Conservation (phyloP, 2,888 invertebrate species). For the Yponomeuta evonymella region DNA sequence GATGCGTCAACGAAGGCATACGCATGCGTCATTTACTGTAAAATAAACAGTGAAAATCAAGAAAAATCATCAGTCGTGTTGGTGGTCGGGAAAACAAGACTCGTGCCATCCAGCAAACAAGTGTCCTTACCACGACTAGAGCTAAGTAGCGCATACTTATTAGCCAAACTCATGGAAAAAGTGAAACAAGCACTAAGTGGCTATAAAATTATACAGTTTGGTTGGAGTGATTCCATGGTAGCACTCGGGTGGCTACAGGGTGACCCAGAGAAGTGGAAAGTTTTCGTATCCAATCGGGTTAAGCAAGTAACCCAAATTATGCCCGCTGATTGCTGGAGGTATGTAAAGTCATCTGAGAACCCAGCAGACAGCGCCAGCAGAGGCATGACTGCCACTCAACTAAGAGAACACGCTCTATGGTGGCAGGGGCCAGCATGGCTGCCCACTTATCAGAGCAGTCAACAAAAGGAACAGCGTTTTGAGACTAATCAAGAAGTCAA, state of each 20-base stretch:
- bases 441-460: no score
- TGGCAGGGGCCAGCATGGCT: constrained; percentile 24
- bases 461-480: no score
- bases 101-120: not conserved
- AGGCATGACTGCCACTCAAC: constrained; percentile 17
- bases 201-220: not conserved
- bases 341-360: constrained; percentile 10
- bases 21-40: constrained; percentile 12
- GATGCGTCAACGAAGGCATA: constrained; percentile 17
- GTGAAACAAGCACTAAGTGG: not conserved
- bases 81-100: constrained; percentile 11
- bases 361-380: constrained; percentile 24
- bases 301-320: constrained; percentile 1
- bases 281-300: not conserved
- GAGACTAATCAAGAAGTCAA: no score
- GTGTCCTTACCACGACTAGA: not conserved
- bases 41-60: not conserved
- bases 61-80: not conserved
- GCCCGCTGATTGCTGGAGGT: constrained; percentile 4
- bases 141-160: constrained; percentile 6
- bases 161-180: constrained; percentile 4
- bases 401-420: constrained; percentile 22
- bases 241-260: constrained; percentile 10
- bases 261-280: not conserved
- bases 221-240: constrained; percentile 8